These are phyloP conservation scores for Atherinomorus stipes DNA, from an alignment of 2,113 vertebrate species.

Conservation along the genomic window DNA sequence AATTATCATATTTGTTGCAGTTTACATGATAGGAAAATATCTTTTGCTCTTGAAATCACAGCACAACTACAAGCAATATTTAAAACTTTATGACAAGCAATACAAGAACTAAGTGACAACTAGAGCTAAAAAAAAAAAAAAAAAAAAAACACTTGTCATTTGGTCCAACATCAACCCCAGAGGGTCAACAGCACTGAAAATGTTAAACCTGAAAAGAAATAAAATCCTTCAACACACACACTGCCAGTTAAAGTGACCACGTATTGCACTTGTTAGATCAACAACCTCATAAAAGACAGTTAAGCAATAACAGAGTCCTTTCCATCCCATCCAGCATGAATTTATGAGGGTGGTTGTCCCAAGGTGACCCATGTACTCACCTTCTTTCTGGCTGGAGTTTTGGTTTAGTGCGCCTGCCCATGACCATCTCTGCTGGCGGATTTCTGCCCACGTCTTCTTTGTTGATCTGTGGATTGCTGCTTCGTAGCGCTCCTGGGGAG, in stretches of 20 bases:
- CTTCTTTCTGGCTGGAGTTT: constrained; percentile 88
- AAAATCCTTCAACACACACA: too few species aligned
- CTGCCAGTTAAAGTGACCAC: neutral
- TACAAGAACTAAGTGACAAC: neutral
- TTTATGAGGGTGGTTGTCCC: neutral
- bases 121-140: too few species aligned
- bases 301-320: neutral
- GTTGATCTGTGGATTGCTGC: constrained; percentile 91
- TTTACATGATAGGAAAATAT: neutral
- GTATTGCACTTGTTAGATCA: neutral
- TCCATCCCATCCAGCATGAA: neutral
- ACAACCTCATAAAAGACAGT: neutral
- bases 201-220: too few species aligned
- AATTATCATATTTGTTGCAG: neutral
- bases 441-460: constrained; percentile 98
- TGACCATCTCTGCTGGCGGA: constrained; percentile 96
- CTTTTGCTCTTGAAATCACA: neutral
- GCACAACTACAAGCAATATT: neutral
- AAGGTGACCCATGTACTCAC: constrained; percentile 79
- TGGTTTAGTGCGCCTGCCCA: constrained; percentile 92
- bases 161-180: too few species aligned
- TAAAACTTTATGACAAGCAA: neutral
- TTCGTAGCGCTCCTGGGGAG: constrained; percentile 92
- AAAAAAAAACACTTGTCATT: too few species aligned
- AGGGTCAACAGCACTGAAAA: too few species aligned